phyloP scores from a whole-genome alignment of 2,113 vertebrate genomes.

The Sceloporus tristichus region DNA sequence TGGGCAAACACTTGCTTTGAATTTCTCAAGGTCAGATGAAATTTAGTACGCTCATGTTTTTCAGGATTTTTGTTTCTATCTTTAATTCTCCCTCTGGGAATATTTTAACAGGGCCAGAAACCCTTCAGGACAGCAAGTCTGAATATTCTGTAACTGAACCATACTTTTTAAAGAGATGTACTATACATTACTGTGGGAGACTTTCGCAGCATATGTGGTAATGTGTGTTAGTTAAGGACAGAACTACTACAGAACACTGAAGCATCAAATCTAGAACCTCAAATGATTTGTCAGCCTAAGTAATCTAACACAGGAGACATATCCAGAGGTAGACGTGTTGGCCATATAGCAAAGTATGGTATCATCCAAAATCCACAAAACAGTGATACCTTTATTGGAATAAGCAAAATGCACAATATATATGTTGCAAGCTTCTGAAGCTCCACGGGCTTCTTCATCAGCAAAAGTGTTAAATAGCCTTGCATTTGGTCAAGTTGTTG shows the following conservation, averaged over 20 bases:
- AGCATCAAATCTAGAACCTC: slow-evolving; percentile 22
- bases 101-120: slow-evolving; percentile 46
- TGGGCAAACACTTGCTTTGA: slow-evolving; percentile 23
- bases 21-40: slow-evolving; percentile 38
- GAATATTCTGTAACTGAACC: slow-evolving; percentile 50
- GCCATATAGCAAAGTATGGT: no score
- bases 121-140: slow-evolving; percentile 47
- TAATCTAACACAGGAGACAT: not conserved
- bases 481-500: no score
- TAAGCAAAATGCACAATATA: no score
- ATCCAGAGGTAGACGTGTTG: no score
- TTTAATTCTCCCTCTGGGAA: slow-evolving; percentile 46
- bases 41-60: slow-evolving; percentile 47
- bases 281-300: slow-evolving; percentile 13
- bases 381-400: no score
- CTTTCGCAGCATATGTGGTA: slow-evolving; percentile 39
- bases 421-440: no score
- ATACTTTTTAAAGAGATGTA: slow-evolving; percentile 47
- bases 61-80: not conserved
- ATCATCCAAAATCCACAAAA: no score
- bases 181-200: slow-evolving; percentile 43
- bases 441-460: no score
- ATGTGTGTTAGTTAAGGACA: slow-evolving; percentile 12
- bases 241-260: slow-evolving; percentile 29
- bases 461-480: no score